A percentile compares a stretch with the other conserved stretches of the same genome.
Conservation (phyloP, 2,113 vertebrate genomes). For the Paralichthys olivaceus region DNA sequence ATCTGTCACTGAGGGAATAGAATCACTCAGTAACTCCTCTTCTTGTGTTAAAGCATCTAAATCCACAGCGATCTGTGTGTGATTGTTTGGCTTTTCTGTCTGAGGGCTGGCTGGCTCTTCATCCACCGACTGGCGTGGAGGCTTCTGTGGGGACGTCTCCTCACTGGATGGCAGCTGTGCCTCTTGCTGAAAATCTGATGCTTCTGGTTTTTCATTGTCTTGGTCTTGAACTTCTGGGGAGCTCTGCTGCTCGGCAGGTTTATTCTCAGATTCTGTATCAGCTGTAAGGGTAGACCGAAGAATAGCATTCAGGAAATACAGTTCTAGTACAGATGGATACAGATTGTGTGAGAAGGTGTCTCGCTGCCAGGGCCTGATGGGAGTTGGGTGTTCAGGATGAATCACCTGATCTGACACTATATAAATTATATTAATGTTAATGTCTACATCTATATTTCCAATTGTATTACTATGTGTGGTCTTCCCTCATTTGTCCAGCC, state of each 20-base stretch:
- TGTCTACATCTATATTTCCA: no score
- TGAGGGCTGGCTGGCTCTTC: conserved; percentile 8
- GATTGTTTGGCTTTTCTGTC: conserved; percentile 4
- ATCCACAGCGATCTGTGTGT: conserved; percentile 3
- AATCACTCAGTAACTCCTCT: conserved; percentile 9
- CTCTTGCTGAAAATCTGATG: conserved; percentile 8
- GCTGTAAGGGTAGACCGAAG: conserved; percentile 16
- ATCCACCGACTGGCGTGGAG: neutral
- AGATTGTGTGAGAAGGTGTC: no score
- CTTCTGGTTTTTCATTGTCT: neutral
- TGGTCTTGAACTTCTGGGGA: conserved; percentile 8
- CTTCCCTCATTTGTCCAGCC: no score
- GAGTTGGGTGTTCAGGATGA: no score
- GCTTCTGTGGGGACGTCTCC: neutral
- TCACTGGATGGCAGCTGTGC: neutral
- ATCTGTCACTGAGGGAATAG: neutral
- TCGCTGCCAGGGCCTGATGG: no score
- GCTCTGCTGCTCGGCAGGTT: neutral
- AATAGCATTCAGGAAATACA: neutral
- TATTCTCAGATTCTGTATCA: conserved; percentile 3
- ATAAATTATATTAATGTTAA: no score
- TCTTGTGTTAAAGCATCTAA: conserved; percentile 14
- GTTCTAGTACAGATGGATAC: no score
- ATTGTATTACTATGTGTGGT: no score
- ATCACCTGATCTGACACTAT: no score